A percentile compares a stretch with the other conserved stretches of the same genome.
These are phyloP conservation scores for Aporophyla nigra DNA, from an alignment of 2,888 invertebrate genomes.

Conservation along the genomic window DNA sequence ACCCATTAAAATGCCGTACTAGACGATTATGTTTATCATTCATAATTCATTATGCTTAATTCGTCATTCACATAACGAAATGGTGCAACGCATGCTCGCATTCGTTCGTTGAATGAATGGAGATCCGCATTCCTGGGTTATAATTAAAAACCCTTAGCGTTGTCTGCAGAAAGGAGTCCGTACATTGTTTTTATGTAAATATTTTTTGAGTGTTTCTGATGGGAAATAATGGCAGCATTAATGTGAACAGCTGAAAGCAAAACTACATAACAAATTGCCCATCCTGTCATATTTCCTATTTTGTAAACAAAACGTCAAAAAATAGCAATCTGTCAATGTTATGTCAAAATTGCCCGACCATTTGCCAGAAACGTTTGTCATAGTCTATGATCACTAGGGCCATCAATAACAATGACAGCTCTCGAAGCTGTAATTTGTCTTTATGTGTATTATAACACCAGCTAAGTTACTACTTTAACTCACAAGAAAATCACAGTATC, in stretches of 20 bases:
- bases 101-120: constrained; percentile 56
- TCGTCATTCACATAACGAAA: constrained; percentile 41
- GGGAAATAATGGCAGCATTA: background rate
- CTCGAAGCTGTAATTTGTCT: constrained; percentile 41
- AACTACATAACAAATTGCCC: background rate
- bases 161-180: constrained; percentile 13
- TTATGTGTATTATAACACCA: constrained; percentile 22
- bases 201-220: background rate
- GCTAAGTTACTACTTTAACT: constrained; percentile 29
- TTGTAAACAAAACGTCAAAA: constrained; percentile 18
- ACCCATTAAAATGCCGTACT: constrained; percentile 39
- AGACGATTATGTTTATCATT: constrained; percentile 27
- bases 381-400: constrained; percentile 25
- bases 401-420: constrained; percentile 51
- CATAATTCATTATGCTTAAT: constrained; percentile 49
- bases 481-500: background rate
- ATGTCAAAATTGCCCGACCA: constrained; percentile 25
- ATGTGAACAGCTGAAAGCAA: background rate
- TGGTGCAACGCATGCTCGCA: constrained; percentile 50
- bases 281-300: constrained; percentile 7
- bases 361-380: constrained; percentile 40
- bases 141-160: constrained; percentile 52
- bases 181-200: background rate
- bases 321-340: constrained; percentile 26
- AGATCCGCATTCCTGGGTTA: constrained; percentile 75